Conservation (phyloP, 2,113 vertebrate genomes). For the Planiliza haematocheilus region DNA sequence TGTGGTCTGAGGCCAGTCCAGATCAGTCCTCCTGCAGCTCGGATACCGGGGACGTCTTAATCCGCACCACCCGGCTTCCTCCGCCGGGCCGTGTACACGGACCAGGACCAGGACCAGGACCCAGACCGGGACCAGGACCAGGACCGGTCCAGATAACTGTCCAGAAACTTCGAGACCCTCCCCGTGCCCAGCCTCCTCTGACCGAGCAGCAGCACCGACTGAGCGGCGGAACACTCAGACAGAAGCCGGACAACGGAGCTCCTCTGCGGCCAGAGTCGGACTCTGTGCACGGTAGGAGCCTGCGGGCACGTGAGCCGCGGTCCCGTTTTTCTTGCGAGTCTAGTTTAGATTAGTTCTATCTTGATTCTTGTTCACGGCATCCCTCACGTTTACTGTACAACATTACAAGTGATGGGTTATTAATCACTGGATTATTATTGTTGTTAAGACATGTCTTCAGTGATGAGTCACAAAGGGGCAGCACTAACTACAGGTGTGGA, state of each 20-base stretch:
- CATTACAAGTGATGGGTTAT: no score
- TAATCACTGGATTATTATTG: no score
- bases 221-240: not conserved
- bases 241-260: conserved; percentile 20
- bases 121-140: not conserved
- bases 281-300: conserved; percentile 17
- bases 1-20: no score
- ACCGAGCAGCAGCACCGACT: not conserved
- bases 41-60: conserved; percentile 45
- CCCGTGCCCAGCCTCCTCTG: not conserved
- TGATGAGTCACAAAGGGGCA: no score
- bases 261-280: conserved; percentile 19
- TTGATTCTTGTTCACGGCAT: no score
- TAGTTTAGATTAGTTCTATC: no score
- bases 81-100: not conserved
- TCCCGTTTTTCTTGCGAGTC: no score
- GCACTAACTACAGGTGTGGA: no score
- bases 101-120: rapidly evolving
- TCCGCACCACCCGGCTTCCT: conserved; percentile 25
- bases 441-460: no score
- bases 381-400: no score
- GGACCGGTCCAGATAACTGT: conserved; percentile 33
- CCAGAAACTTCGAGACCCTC: conserved; percentile 14
- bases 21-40: conserved; percentile 19
- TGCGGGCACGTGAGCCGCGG: no score